Conservation (phyloP, 2,113 vertebrate species). For the Calyptomena viridis region DNA sequence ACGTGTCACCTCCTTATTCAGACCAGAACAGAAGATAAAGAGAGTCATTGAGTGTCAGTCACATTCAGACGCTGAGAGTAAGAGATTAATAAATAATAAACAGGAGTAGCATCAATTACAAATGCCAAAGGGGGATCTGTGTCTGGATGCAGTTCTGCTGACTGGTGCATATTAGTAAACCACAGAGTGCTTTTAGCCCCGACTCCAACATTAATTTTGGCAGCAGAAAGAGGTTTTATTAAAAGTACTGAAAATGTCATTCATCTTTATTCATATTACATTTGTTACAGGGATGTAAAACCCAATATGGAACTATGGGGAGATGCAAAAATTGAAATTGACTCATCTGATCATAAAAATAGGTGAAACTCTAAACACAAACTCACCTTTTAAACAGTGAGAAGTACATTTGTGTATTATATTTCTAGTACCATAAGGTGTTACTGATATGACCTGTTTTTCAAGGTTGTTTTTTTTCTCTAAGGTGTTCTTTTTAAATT, state of each 20-base stretch:
- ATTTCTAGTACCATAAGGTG: background rate
- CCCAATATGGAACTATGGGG: background rate
- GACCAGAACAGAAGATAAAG: accelerated
- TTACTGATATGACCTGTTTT: background rate
- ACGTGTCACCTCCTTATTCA: background rate
- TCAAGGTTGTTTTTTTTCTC: background rate
- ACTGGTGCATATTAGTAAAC: background rate
- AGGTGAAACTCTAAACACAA: background rate
- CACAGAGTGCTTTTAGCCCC: background rate
- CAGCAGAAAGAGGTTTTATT: background rate
- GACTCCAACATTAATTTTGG: background rate
- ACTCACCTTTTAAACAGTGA: background rate
- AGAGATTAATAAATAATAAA: slow-evolving; percentile 36
- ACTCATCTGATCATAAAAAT: background rate
- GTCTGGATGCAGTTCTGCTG: background rate
- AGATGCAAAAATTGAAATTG: background rate
- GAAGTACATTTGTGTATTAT: background rate
- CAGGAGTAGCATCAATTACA: background rate
- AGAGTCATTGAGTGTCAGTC: background rate
- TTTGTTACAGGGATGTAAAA: background rate
- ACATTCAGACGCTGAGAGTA: background rate
- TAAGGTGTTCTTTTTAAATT: background rate
- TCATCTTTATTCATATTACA: background rate
- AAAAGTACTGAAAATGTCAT: background rate
- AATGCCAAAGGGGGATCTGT: background rate